Evolutionary conservation across 2,888 invertebrate genomes (phyloP), one percentile per base, ranked within the genome.

Genomic region (Amorpha juglandis): DNA sequence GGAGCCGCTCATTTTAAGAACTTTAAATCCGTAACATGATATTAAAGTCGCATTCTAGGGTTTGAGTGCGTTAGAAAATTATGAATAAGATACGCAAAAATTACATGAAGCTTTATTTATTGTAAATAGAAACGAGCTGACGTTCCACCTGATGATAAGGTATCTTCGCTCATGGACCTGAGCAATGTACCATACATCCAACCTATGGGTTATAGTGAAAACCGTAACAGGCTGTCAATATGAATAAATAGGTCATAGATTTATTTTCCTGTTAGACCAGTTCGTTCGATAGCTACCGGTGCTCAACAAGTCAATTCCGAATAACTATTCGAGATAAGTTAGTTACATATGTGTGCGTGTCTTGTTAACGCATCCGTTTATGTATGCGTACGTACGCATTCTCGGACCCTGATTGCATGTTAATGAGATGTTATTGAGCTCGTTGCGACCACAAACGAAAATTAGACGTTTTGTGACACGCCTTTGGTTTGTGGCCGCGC

Each of bases 331-430:
- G 58, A 38, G 58, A 58, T 58, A 58, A 58, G 58, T 58, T 38
- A 38, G 14, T 6, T 42, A n/a, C 6, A 27, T 27, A 4, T 27
- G 42, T 19, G 58, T 42, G 58, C 38, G 21, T 16, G 42, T 19
- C 58, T 58, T 9, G 58, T 58, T 58, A 42, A 42, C 38, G 58
- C 42, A 19, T 38, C 58, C 42, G 58, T 58, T 58, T 58, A 58
- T 58, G 51, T 63, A 63, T 53, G 63, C 47, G 47, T 33, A 19
- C 47, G 63, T 35, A 27, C 66, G 63, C 66, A 66, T 66, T 52
- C 63, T 47, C 51, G 47, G 51, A 63, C 66, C 52, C 52, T 63
- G 66, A 63, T 66, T 63, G 66, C 66, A 66, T 66, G 53, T 35
- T 63, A 66, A 63, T 58, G 51, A 63, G 51, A 52, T 52, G 50